Percentiles rank a stretch among this genome's conserved stretches.
These are phyloP conservation scores for Parnassius smintheus DNA, from an alignment of 2,888 invertebrate species.

Conservation along the genomic window DNA sequence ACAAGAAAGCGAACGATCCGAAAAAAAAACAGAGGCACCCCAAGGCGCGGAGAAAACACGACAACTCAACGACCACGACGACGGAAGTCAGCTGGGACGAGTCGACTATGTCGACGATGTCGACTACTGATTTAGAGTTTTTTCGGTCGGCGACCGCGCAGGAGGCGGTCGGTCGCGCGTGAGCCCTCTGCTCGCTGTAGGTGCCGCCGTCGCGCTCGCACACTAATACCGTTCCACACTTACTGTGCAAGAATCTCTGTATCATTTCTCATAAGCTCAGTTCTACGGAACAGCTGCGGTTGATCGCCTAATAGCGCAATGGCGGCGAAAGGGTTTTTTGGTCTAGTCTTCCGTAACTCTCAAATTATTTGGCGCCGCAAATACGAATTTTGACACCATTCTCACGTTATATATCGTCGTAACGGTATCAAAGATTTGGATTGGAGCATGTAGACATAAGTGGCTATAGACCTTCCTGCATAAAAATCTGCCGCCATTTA, in stretches of 20 bases:
- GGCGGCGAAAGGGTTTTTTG: slow-evolving; percentile 1
- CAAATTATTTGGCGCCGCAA: not conserved
- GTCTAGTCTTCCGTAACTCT: slow-evolving; percentile 3
- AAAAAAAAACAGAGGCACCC: slow-evolving; percentile 78
- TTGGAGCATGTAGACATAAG: not conserved
- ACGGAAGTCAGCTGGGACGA: slow-evolving; percentile 74
- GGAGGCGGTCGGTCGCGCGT: slow-evolving; percentile 78
- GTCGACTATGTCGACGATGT: slow-evolving; percentile 76
- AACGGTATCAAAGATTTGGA: no score
- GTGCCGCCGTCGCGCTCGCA: slow-evolving; percentile 76
- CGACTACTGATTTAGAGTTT: slow-evolving; percentile 79
- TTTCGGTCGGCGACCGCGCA: slow-evolving; percentile 80
- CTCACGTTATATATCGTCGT: no score
- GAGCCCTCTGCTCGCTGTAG: slow-evolving; percentile 71
- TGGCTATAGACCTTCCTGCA: not conserved
- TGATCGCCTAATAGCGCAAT: slow-evolving; percentile 45
- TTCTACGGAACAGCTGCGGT: slow-evolving; percentile 29
- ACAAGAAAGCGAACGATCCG: slow-evolving; percentile 74
- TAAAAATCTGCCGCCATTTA: slow-evolving; percentile 4
- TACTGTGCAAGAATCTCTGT: slow-evolving; percentile 65
- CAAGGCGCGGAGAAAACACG: slow-evolving; percentile 77
- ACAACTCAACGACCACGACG: slow-evolving; percentile 72
- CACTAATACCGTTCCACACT: slow-evolving; percentile 77
- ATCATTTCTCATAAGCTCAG: slow-evolving; percentile 39
- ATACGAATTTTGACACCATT: not conserved